These are phyloP conservation scores for Nasonovia ribisnigri DNA, from an alignment of 2,888 invertebrate species.

Conservation along the genomic window DNA sequence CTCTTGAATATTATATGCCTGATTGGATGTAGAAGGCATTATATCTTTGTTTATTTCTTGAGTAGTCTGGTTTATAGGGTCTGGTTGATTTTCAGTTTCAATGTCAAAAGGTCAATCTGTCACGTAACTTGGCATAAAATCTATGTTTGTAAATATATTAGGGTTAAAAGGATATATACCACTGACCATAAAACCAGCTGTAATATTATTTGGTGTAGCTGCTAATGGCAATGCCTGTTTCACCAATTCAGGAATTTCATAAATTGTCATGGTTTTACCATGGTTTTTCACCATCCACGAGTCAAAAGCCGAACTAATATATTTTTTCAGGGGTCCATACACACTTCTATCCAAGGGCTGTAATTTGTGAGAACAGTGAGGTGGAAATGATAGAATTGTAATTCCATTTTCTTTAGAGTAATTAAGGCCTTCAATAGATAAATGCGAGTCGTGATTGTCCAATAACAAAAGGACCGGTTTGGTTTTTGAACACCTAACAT, in stretches of 20 bases:
- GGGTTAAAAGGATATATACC: slow-evolving; percentile 68
- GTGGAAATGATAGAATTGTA: slow-evolving; percentile 38
- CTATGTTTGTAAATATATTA: slow-evolving; percentile 65
- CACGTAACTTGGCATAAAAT: slow-evolving; percentile 21
- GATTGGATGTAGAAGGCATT: slow-evolving; percentile 2
- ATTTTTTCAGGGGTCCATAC: slow-evolving; percentile 67
- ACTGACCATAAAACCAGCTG: slow-evolving; percentile 67
- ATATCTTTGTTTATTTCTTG: background rate
- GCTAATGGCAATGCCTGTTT: slow-evolving; percentile 67
- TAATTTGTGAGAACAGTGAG: slow-evolving; percentile 55
- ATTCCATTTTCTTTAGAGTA: slow-evolving; percentile 56
- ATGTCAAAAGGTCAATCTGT: slow-evolving; percentile 14
- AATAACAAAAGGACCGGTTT: slow-evolving; percentile 46
- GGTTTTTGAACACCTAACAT: background rate
- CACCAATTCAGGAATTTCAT: slow-evolving; percentile 67
- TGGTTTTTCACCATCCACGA: slow-evolving; percentile 68
- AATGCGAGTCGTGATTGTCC: slow-evolving; percentile 54
- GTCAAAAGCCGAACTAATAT: slow-evolving; percentile 53
- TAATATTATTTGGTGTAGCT: slow-evolving; percentile 68
- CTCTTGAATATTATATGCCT: background rate
- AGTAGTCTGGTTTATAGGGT: background rate
- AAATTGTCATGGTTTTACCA: slow-evolving; percentile 68
- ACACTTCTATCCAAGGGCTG: slow-evolving; percentile 65
- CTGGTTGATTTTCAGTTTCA: slow-evolving; percentile 14
- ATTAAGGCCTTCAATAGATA: slow-evolving; percentile 19